These are phyloP conservation scores for Euphysa ruthae DNA, from an alignment of 30 jellyfish, hydroid and myxozoan genomes.

Conservation along the genomic window DNA sequence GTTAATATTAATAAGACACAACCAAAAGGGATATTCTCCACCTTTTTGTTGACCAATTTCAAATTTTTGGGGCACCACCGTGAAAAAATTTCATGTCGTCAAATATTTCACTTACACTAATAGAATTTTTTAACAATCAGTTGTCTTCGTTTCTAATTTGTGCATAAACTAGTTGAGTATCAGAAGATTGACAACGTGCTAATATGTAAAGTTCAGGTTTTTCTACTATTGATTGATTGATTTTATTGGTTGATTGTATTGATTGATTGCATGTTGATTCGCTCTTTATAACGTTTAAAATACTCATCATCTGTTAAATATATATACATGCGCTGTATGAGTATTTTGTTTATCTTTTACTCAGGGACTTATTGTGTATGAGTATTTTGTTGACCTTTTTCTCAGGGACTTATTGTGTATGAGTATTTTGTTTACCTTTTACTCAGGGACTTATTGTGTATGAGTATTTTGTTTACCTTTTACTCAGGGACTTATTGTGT, in stretches of 20 bases:
- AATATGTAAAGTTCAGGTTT: slow-evolving; percentile 11
- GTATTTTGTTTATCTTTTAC: too few species aligned
- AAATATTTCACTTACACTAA: not conserved
- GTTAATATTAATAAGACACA: not conserved
- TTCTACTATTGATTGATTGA: too few species aligned
- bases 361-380: too few species aligned
- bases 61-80: slow-evolving; percentile 27
- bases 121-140: slow-evolving; percentile 1
- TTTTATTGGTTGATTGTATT: too few species aligned
- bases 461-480: too few species aligned
- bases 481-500: too few species aligned
- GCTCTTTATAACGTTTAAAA: not conserved
- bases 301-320: slow-evolving; percentile 11
- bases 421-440: too few species aligned
- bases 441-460: too few species aligned
- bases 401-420: too few species aligned
- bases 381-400: too few species aligned
- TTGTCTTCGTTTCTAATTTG: slow-evolving; percentile 2
- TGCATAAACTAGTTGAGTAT: slow-evolving; percentile 10
- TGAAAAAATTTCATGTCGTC: slow-evolving; percentile 7
- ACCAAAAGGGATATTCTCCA: slow-evolving; percentile 18
- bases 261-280: slow-evolving; percentile 12
- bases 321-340: too few species aligned
- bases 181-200: slow-evolving; percentile 17
- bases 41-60: slow-evolving; percentile 29